Conservation (phyloP, 2,113 vertebrate species). For the Aspidoscelis tigris region DNA sequence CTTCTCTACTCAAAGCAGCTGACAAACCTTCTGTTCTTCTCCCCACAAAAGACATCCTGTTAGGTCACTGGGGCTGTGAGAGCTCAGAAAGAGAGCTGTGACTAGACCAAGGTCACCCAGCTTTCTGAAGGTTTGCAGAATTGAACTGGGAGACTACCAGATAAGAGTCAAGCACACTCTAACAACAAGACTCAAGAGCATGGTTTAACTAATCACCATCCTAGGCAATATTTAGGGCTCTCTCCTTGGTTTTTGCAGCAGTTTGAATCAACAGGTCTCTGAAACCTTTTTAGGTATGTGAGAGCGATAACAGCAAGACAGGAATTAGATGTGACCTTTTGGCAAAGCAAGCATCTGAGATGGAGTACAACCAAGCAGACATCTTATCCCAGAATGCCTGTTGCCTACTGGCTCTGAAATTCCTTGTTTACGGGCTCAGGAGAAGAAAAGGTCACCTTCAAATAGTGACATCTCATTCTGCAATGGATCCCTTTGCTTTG, state of each 20-base stretch:
- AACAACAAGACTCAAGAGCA: constrained; percentile 10
- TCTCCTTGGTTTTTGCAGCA: not conserved
- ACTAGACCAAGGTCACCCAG: too few relatives aligned
- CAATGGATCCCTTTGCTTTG: constrained; percentile 11
- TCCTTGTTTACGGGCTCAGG: constrained; percentile 63
- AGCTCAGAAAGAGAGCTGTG: too few relatives aligned
- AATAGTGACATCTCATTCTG: constrained; percentile 47
- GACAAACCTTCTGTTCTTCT: too few relatives aligned
- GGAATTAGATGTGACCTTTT: constrained; percentile 38
- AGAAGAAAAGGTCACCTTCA: constrained; percentile 60
- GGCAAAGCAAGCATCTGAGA: constrained; percentile 25
- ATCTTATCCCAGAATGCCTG: constrained; percentile 33
- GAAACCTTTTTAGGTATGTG: not conserved
- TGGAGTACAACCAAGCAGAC: not conserved
- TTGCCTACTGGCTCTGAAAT: constrained; percentile 42
- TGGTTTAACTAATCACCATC: constrained; percentile 26
- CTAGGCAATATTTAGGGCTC: not conserved
- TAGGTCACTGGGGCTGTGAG: too few relatives aligned
- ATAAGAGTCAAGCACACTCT: too few relatives aligned
- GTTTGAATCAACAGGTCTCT: not conserved
- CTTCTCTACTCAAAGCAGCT: too few relatives aligned
- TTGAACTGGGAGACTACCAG: too few relatives aligned
- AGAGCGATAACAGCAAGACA: constrained; percentile 33
- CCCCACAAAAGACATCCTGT: too few relatives aligned
- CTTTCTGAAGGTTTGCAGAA: too few relatives aligned